phyloP scores from a whole-genome alignment of 1,140 invertebrate genomes.

The Rhyacophila brunnea region DNA sequence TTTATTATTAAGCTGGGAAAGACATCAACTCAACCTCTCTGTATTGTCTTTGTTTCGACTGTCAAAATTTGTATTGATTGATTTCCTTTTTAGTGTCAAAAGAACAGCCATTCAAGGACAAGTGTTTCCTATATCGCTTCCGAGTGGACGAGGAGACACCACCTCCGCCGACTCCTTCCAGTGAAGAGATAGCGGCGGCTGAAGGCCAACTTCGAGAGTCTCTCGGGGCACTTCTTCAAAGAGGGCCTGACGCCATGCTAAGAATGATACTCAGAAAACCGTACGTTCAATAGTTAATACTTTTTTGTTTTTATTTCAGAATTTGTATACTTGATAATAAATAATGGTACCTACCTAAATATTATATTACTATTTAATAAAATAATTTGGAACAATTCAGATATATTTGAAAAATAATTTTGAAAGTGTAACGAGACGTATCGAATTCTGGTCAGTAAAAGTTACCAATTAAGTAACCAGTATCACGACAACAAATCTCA shows the following conservation, averaged over 20 bases:
- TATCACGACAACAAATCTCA: too few relatives aligned
- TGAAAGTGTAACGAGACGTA: too few relatives aligned
- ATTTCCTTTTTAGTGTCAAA: conserved; percentile 60
- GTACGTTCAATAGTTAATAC: conserved; percentile 54
- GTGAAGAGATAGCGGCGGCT: conserved; percentile 61
- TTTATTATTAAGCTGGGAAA: too few relatives aligned
- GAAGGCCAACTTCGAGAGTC: conserved; percentile 69
- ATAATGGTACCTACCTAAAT: too few relatives aligned
- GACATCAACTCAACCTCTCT: too few relatives aligned
- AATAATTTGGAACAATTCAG: too few relatives aligned
- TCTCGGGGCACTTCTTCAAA: conserved; percentile 64
- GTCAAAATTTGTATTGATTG: too few relatives aligned
- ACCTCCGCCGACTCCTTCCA: conserved; percentile 44
- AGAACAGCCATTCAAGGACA: conserved; percentile 82
- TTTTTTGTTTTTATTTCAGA: not conserved
- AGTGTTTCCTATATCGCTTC: conserved; percentile 81
- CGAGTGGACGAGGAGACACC: conserved; percentile 67
- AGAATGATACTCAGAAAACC: conserved; percentile 79
- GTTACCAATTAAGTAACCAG: too few relatives aligned
- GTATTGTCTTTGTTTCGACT: too few relatives aligned
- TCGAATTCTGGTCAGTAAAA: too few relatives aligned
- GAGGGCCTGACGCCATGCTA: conserved; percentile 74
- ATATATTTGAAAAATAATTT: too few relatives aligned
- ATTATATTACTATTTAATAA: too few relatives aligned
- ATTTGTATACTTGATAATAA: not conserved